Evolutionary conservation across 1,140 invertebrate genomes (phyloP), one percentile per base, ranked within the genome.

Genomic region (Drosophila nannoptera): DNA sequence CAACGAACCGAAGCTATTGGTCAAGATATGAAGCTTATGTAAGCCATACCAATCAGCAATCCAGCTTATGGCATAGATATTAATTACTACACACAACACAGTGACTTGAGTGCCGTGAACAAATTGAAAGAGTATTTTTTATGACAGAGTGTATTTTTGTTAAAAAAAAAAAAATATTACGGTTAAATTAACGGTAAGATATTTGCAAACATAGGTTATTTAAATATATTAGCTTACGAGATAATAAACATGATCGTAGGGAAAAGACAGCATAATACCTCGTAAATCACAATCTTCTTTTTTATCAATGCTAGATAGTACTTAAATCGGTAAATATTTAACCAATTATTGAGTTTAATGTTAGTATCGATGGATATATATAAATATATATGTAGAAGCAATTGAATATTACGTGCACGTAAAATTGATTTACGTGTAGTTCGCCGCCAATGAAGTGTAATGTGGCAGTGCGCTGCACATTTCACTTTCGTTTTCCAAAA

Each of bases 31-130:
- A 48, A 46, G 59, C 53, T 84, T 84, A 84, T 84, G 69, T 86
- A 84, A 84, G 73, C 59, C 59, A 84, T 84, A 73, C 80, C 80
- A 84, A 86, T 84, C 81, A 77, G 66, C 55, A 62, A 64, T 48
- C 50, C 38, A 68, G 73, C 77, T 86, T 84, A 81, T 84, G 81
- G 55, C 81, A 80, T 40, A 84, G 73, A 86, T 86, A 86, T 84
- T 86, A 84, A 86, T 86, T 84, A 74, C 22, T 22, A 22, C 81
- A 74, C 58, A 76, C 66, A 80, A 53, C 56, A 64, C 52, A 59
- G 55, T 45, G 71, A 56, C 50, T 75, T 46, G 56, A 81, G 64
- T 75, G 64, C 64, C 56, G 68, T 77, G 75, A 82, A 76, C 73
- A 63, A 60, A 74, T 78, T 78, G 38, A 75, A 68, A 74, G 69